Evolutionary conservation across 1,140 invertebrate genomes (phyloP), one percentile per base, ranked within the genome.

Genomic region (Phymastichus coffea): DNA sequence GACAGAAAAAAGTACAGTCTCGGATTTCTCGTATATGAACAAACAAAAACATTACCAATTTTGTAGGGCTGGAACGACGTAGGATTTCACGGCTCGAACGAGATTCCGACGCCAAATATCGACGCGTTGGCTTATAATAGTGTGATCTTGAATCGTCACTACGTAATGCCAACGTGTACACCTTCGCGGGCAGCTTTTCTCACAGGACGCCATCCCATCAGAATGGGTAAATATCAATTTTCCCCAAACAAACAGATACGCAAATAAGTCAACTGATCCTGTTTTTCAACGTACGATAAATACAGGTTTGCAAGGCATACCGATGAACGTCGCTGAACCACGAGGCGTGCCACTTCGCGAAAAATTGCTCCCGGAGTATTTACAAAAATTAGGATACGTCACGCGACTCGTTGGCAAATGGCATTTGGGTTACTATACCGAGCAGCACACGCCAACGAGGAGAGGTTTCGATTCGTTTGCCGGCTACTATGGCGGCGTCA

Each of bases 61-160:
- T n/a, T 19, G n/a, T 15, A 88, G 87, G 88, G 87, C 8, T 90
- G 86, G 85, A 86, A 88, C 70, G 87, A 90, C 70, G 83, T 90
- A 2, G 81, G 86, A 59, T 89, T 87, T 69, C 88, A 89, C 69
- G 88, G 87, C 12, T 87, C 85, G 19, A 77, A 85, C 65, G 81
- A 88, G 70, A 85, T 87, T 59, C 80, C 81, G 15, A 88, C 87
- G 0, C 86, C 87, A 0, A 87, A 87, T 63, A 82, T 88, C 14
- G 86, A 87, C 57, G 80, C 80, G 6, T 69, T 88, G 8, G 86
- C 85, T 0, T 83, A 81, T 56, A 82, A 81, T 61, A 86, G 86
- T 8, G 72, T 87, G 41, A 83, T 87, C 51, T 70, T 88, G 2
- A 84, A 87, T 63, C 81, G 82, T 38, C 83, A 87, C 66, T 88